These are phyloP conservation scores for Cygnus atratus DNA, from an alignment of 2,113 vertebrate genomes.

Conservation along the genomic window DNA sequence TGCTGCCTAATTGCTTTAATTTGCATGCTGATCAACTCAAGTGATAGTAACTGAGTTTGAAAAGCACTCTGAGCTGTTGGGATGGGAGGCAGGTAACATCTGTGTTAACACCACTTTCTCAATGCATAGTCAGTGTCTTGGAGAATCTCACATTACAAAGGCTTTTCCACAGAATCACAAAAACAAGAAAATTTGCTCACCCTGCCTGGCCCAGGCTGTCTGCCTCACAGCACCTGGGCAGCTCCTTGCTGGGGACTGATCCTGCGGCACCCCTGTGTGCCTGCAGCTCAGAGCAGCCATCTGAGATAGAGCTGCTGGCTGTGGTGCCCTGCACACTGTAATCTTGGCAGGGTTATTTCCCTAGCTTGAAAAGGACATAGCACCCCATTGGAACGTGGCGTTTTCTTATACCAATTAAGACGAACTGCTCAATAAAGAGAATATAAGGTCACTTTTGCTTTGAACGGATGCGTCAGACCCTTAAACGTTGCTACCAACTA, in stretches of 20 bases:
- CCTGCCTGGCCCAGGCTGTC: too few relatives aligned
- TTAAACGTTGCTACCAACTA: not conserved
- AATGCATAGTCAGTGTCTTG: not conserved
- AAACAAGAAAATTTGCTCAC: not conserved
- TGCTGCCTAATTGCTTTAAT: not conserved
- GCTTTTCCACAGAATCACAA: not conserved
- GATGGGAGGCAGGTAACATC: not conserved
- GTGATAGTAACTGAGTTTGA: not conserved
- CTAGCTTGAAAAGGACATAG: not conserved
- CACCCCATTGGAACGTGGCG: not conserved
- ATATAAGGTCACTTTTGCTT: not conserved
- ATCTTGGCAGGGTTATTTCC: not conserved
- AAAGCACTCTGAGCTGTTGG: not conserved
- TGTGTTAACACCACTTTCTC: not conserved
- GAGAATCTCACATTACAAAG: not conserved
- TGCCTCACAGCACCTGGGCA: too few relatives aligned
- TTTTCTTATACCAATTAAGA: not conserved
- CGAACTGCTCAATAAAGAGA: not conserved
- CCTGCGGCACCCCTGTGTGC: too few relatives aligned
- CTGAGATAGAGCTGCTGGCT: not conserved
- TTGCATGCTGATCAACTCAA: not conserved
- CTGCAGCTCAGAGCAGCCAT: not conserved
- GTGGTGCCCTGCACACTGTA: not conserved
- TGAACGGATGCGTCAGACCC: not conserved
- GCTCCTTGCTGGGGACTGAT: too few relatives aligned